phyloP scores from a whole-genome alignment of 2,797 vertebrate genomes.

The Balearica regulorum region DNA sequence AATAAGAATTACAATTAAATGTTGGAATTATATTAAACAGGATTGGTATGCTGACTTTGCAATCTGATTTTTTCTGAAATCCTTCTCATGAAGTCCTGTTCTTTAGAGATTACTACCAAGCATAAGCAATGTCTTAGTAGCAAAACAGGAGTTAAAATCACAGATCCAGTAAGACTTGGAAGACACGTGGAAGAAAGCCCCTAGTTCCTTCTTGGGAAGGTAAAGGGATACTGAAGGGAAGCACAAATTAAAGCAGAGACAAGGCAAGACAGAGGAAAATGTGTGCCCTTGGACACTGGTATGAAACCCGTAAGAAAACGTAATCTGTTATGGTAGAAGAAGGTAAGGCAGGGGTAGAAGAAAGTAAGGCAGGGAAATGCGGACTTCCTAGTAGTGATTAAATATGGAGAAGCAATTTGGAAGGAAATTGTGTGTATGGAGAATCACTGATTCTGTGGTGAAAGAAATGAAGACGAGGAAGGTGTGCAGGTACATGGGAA shows the following conservation, averaged over 20 bases:
- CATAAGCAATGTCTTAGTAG: background rate
- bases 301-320: background rate
- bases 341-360: background rate
- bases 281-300: background rate
- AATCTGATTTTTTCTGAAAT: background rate
- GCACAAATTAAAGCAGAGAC: background rate
- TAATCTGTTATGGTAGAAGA: background rate
- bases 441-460: background rate
- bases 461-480: background rate
- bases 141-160: background rate
- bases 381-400: background rate
- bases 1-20: background rate
- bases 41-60: background rate
- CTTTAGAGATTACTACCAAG: background rate
- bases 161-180: background rate
- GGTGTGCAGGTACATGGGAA: background rate
- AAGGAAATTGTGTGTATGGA: background rate
- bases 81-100: background rate
- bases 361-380: background rate
- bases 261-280: background rate
- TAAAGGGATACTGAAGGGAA: background rate
- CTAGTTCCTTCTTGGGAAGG: background rate
- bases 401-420: background rate
- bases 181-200: background rate
- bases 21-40: background rate